phyloP scores from a whole-genome alignment of 2,888 invertebrate genomes.

The Subacronicta megacephala region DNA sequence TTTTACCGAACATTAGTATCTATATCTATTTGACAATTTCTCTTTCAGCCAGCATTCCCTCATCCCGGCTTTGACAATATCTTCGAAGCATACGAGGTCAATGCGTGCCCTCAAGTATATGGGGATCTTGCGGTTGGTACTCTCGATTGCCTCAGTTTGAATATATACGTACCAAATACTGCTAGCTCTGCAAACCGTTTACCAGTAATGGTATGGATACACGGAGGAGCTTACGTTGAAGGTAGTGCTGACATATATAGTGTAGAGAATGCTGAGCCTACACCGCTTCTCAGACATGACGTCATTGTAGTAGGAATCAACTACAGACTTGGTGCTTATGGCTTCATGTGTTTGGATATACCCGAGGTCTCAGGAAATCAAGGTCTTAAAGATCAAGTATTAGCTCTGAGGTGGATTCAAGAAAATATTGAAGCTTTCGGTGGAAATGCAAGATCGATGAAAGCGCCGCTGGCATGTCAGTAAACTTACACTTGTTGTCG shows the following conservation, averaged over 20 bases:
- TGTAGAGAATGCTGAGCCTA: not conserved
- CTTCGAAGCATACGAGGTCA: constrained; percentile 56
- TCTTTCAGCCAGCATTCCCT: constrained; percentile 44
- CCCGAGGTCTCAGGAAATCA: constrained; percentile 66
- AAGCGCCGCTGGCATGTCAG: constrained; percentile 59
- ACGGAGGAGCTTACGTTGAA: constrained; percentile 26
- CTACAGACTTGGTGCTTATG: constrained; percentile 52
- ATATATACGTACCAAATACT: constrained; percentile 52
- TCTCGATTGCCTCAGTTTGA: constrained; percentile 53
- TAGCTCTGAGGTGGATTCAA: constrained; percentile 66
- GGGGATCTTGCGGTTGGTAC: constrained; percentile 24
- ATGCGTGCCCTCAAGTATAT: constrained; percentile 46
- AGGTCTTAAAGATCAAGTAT: constrained; percentile 64
- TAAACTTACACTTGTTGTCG: constrained; percentile 32
- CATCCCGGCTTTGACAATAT: constrained; percentile 41
- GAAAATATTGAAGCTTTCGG: constrained; percentile 64
- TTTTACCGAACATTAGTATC: too few relatives aligned
- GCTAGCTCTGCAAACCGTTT: constrained; percentile 30
- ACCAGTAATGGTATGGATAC: constrained; percentile 42
- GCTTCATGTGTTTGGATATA: constrained; percentile 58
- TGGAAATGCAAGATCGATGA: constrained; percentile 58
- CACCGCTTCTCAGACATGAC: constrained; percentile 18
- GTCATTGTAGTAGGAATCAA: constrained; percentile 37
- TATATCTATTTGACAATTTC: not conserved
- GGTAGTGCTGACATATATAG: constrained; percentile 3